phyloP scores from a whole-genome alignment of 64 coral and sea anemone species.

The Montipora capricornis region DNA sequence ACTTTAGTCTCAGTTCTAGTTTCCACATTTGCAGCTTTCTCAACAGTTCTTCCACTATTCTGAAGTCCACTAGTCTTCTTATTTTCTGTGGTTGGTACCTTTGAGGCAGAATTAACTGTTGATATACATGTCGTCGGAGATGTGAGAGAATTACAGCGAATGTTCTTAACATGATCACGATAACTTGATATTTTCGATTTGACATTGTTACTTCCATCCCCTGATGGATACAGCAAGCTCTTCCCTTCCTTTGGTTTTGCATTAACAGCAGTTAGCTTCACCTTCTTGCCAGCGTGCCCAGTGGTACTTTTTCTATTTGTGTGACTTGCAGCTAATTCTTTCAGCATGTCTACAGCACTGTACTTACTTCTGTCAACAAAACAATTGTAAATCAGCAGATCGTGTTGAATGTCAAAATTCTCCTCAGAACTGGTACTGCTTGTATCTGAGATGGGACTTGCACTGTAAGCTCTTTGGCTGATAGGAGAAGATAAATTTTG shows the following conservation, averaged over 20 bases:
- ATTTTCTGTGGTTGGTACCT: not conserved
- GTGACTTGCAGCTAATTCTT: slow-evolving; percentile 60
- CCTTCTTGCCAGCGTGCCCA: not conserved
- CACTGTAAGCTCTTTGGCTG: slow-evolving; percentile 28
- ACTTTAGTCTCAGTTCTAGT: not conserved
- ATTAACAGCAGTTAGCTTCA: not conserved
- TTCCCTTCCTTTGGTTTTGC: not conserved
- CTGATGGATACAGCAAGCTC: not conserved
- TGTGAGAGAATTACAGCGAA: slow-evolving; percentile 26
- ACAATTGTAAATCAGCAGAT: slow-evolving; percentile 43
- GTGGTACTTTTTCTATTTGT: not conserved
- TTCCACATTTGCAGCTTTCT: not conserved
- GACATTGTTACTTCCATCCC: not conserved
- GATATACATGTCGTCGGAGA: not conserved
- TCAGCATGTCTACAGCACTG: slow-evolving; percentile 70
- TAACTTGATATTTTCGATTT: slow-evolving; percentile 16
- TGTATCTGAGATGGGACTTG: slow-evolving; percentile 24
- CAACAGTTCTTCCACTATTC: not conserved
- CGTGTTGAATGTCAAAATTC: slow-evolving; percentile 11
- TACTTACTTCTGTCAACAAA: slow-evolving; percentile 62
- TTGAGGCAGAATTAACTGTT: slow-evolving; percentile 19
- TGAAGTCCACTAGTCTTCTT: not conserved
- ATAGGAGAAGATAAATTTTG: slow-evolving; percentile 1
- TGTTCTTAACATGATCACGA: slow-evolving; percentile 46
- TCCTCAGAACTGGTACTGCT: slow-evolving; percentile 38